phyloP scores from a whole-genome alignment of 2,888 invertebrate genomes.

The Leptinotarsa haldemani region DNA sequence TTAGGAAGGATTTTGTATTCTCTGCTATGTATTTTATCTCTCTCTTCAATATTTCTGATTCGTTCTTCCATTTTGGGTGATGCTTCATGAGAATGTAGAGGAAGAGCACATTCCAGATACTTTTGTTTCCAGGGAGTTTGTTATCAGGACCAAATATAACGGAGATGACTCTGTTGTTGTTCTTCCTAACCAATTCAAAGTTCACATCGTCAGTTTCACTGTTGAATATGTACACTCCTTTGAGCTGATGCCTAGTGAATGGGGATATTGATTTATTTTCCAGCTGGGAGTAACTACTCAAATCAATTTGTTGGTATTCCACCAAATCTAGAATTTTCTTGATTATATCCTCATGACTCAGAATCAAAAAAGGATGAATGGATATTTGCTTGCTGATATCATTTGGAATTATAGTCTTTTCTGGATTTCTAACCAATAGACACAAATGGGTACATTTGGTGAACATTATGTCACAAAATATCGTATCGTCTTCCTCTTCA shows the following conservation, averaged over 20 bases:
- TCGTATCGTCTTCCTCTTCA: slow-evolving; percentile 4
- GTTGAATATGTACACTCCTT: slow-evolving; percentile 15
- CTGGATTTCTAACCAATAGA: not conserved
- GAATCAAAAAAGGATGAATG: slow-evolving; percentile 8
- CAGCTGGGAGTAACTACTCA: not conserved
- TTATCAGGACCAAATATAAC: slow-evolving; percentile 4
- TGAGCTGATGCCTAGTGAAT: slow-evolving; percentile 3
- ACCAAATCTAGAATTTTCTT: slow-evolving; percentile 15
- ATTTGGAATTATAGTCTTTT: slow-evolving; percentile 4
- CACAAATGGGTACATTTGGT: not conserved
- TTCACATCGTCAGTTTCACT: slow-evolving; percentile 2
- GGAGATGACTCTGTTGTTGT: slow-evolving; percentile 13
- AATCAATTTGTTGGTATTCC: slow-evolving; percentile 12
- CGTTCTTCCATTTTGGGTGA: slow-evolving; percentile 13
- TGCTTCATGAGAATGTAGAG: slow-evolving; percentile 17
- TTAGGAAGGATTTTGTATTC: slow-evolving; percentile 14
- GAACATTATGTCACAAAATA: slow-evolving; percentile 18
- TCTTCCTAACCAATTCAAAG: slow-evolving; percentile 7
- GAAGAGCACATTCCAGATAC: slow-evolving; percentile 12
- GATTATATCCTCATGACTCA: slow-evolving; percentile 11
- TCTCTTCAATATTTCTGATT: not conserved
- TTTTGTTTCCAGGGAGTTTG: slow-evolving; percentile 19
- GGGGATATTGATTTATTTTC: slow-evolving; percentile 3
- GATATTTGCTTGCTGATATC: slow-evolving; percentile 15
- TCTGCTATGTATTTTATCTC: slow-evolving; percentile 1